Conservation (phyloP, 2,113 vertebrate species). For the Callospermophilus lateralis region DNA sequence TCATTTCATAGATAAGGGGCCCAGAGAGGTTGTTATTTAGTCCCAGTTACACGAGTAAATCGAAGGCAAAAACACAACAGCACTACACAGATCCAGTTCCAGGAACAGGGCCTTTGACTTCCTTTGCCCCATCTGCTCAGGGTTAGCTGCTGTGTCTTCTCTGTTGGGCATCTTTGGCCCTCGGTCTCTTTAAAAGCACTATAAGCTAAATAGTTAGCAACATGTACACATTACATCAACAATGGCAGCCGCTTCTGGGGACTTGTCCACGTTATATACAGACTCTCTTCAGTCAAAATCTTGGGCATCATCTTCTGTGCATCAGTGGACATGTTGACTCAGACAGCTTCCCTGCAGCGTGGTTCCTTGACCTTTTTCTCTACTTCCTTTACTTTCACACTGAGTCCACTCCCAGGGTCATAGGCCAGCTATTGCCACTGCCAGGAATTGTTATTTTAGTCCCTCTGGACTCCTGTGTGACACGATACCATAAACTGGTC, state of each 20-base stretch:
- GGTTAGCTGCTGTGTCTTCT: not conserved
- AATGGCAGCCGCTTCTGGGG: not conserved
- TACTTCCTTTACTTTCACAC: not conserved
- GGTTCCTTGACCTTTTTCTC: not conserved
- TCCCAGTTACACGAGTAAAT: not conserved
- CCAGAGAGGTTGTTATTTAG: constrained; percentile 32
- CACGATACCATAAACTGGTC: too few species aligned
- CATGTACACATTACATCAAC: not conserved
- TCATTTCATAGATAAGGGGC: constrained; percentile 79
- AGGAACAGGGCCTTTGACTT: not conserved
- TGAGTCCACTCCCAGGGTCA: not conserved
- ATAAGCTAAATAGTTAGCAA: not conserved
- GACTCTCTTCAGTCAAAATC: not conserved
- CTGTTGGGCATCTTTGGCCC: not conserved
- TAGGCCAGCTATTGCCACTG: not conserved
- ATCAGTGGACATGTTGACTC: not conserved
- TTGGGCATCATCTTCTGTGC: not conserved
- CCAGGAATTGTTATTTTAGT: not conserved
- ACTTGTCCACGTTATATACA: rapidly evolving
- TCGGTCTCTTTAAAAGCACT: not conserved
- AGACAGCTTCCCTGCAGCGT: not conserved
- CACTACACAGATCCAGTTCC: too few species aligned
- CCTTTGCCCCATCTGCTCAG: not conserved
- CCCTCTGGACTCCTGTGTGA: rapidly evolving
- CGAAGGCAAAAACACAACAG: not conserved